phyloP scores from a whole-genome alignment of 2,888 invertebrate genomes.

The Nymphalis c-album region DNA sequence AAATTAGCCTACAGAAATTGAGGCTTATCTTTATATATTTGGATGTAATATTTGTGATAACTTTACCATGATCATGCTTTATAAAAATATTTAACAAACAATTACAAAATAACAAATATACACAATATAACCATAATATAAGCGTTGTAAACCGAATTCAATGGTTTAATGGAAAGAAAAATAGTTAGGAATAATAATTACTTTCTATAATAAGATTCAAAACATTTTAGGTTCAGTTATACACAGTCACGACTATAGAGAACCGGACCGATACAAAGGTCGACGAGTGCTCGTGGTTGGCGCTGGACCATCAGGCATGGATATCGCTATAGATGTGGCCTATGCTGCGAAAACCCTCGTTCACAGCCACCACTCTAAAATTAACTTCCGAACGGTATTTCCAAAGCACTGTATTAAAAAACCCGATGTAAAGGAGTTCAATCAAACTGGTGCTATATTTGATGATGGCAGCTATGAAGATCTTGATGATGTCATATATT shows the following conservation, averaged over 20 bases:
- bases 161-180: too few relatives aligned
- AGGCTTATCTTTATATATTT: too few relatives aligned
- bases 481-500: conserved; percentile 85
- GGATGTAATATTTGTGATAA: too few relatives aligned
- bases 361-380: conserved; percentile 76
- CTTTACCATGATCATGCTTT: too few relatives aligned
- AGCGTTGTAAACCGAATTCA: too few relatives aligned
- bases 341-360: conserved; percentile 66
- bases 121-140: too few relatives aligned
- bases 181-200: too few relatives aligned
- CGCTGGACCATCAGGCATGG: conserved; percentile 87
- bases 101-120: too few relatives aligned
- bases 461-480: conserved; percentile 81
- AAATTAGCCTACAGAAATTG: too few relatives aligned
- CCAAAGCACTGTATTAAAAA: conserved; percentile 77
- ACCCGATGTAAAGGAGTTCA: conserved; percentile 75
- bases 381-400: conserved; percentile 63
- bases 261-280: conserved; percentile 80
- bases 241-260: conserved; percentile 88
- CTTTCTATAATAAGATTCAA: background rate
- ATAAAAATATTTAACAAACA: too few relatives aligned
- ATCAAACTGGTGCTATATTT: conserved; percentile 79
- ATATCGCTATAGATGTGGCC: conserved; percentile 84
- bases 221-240: conserved; percentile 79
- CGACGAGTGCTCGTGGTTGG: conserved; percentile 85